Percentiles rank a stretch among this genome's conserved stretches.
These are phyloP conservation scores for Scaptomyza hsui DNA, from an alignment of 1,140 invertebrate genomes.

Conservation along the genomic window DNA sequence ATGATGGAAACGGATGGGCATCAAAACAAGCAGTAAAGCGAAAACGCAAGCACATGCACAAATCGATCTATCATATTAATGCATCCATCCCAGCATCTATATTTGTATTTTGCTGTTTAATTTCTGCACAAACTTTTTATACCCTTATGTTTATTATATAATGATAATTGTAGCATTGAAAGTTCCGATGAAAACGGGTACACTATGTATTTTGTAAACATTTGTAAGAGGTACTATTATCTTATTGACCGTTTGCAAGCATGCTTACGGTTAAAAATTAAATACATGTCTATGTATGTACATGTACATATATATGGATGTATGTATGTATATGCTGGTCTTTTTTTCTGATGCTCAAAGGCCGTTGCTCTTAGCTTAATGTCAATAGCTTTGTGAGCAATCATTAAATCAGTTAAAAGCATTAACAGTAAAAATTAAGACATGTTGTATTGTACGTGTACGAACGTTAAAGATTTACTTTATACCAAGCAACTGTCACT, in stretches of 20 bases:
- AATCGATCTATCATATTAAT: constrained; percentile 41
- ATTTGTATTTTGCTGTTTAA: not conserved
- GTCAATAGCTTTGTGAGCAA: not conserved
- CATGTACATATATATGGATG: no score
- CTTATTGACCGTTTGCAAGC: no score
- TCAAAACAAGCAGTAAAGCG: constrained; percentile 13
- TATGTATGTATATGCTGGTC: not conserved
- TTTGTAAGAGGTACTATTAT: no score
- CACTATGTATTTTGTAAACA: no score
- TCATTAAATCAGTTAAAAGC: not conserved
- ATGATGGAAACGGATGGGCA: constrained; percentile 38
- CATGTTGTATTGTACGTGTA: not conserved
- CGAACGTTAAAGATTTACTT: not conserved
- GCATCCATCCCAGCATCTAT: not conserved
- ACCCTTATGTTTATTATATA: no score
- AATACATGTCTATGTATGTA: no score
- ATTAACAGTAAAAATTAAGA: not conserved
- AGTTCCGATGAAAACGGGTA: no score
- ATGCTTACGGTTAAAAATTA: no score
- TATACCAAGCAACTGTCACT: constrained; percentile 19
- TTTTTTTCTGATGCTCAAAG: not conserved
- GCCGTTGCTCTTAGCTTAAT: not conserved
- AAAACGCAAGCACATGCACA: constrained; percentile 19
- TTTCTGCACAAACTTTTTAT: not conserved
- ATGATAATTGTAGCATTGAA: no score